phyloP scores from a whole-genome alignment of 2,888 invertebrate species.

The Drosophila atripex region DNA sequence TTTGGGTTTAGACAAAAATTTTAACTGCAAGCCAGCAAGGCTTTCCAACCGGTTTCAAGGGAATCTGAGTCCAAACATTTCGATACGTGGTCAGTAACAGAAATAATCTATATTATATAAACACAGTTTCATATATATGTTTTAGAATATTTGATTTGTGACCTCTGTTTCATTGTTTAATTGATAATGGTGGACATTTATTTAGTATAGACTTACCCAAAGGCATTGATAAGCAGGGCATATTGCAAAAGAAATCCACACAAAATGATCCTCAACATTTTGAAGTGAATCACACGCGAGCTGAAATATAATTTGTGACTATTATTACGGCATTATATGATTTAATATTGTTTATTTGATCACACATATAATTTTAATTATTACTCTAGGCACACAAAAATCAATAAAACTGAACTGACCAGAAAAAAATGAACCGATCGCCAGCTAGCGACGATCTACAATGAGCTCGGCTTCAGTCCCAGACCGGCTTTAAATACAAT shows the following conservation, averaged over 20 bases:
- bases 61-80: slow-evolving; percentile 13
- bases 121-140: neutral
- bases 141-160: neutral
- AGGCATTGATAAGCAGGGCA: slow-evolving; percentile 62
- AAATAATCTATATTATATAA: neutral
- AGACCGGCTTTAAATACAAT: slow-evolving; percentile 49
- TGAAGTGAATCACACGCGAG: slow-evolving; percentile 9
- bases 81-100: slow-evolving; percentile 19
- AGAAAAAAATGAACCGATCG: slow-evolving; percentile 10
- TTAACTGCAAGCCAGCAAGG: neutral
- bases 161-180: neutral
- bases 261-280: slow-evolving; percentile 66
- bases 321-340: neutral
- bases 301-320: slow-evolving; percentile 7
- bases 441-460: slow-evolving; percentile 17
- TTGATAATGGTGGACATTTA: slow-evolving; percentile 37
- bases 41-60: slow-evolving; percentile 40
- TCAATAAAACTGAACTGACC: slow-evolving; percentile 3
- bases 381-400: neutral
- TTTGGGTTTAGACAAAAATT: slow-evolving; percentile 3
- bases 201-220: slow-evolving; percentile 67
- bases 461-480: slow-evolving; percentile 29
- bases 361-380: neutral
- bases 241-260: slow-evolving; percentile 65
- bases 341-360: neutral